These are phyloP conservation scores for Dicycla oo DNA, from an alignment of 2,888 invertebrate genomes.

Conservation along the genomic window DNA sequence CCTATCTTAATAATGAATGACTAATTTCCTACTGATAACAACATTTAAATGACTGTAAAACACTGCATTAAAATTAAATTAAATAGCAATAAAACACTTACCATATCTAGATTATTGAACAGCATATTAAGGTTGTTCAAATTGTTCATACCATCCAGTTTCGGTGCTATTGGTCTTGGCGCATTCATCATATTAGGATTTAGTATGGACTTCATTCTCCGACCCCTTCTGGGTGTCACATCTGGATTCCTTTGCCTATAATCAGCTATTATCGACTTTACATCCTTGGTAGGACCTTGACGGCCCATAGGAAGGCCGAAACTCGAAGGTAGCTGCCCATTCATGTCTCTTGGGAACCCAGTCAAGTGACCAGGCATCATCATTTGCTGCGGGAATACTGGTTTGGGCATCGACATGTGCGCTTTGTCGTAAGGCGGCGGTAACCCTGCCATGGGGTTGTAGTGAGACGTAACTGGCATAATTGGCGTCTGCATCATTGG, in stretches of 20 bases:
- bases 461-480: slow-evolving; percentile 83
- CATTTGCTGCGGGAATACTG: slow-evolving; percentile 83
- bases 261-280: slow-evolving; percentile 95
- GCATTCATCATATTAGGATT: slow-evolving; percentile 86
- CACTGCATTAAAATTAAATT: neutral
- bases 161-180: slow-evolving; percentile 86
- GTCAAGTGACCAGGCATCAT: slow-evolving; percentile 84
- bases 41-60: neutral
- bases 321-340: slow-evolving; percentile 90
- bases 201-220: slow-evolving; percentile 90
- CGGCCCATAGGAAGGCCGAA: slow-evolving; percentile 90
- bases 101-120: slow-evolving; percentile 88
- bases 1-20: slow-evolving; percentile 8
- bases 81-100: slow-evolving; percentile 70
- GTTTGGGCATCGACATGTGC: slow-evolving; percentile 85
- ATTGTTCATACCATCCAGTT: slow-evolving; percentile 79
- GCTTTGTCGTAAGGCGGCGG: slow-evolving; percentile 88
- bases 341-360: slow-evolving; percentile 87
- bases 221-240: slow-evolving; percentile 92
- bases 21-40: slow-evolving; percentile 27
- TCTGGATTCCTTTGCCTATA: slow-evolving; percentile 94
- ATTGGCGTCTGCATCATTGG: slow-evolving; percentile 82
- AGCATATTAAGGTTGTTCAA: slow-evolving; percentile 83
- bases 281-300: slow-evolving; percentile 95
- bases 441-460: slow-evolving; percentile 83